Conservation (phyloP, 1,140 invertebrate genomes). For the Drosophila nikananu region DNA sequence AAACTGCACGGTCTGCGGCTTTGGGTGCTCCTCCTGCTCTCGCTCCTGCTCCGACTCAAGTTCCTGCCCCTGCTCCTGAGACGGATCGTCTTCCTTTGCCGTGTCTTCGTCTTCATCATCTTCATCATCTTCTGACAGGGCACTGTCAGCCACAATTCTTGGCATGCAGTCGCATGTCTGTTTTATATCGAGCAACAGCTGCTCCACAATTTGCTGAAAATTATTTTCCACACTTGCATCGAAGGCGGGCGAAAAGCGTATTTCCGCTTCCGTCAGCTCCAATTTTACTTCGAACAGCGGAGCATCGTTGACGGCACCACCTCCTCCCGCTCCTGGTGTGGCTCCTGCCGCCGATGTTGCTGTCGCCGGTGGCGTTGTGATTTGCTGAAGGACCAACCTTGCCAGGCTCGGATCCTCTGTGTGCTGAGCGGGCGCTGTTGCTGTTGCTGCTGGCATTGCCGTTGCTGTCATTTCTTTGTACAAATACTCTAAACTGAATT, state of each 20-base stretch:
- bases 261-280: constrained; percentile 82
- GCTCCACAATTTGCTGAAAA: constrained; percentile 85
- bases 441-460: background rate
- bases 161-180: constrained; percentile 84
- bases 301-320: constrained; percentile 46
- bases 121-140: constrained; percentile 68
- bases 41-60: constrained; percentile 3
- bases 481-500: constrained; percentile 85
- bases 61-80: constrained; percentile 11
- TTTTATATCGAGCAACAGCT: constrained; percentile 83
- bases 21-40: constrained; percentile 12
- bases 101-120: constrained; percentile 22
- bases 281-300: constrained; percentile 85
- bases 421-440: constrained; percentile 5
- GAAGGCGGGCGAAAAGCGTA: constrained; percentile 82
- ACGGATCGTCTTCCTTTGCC: constrained; percentile 2
- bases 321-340: constrained; percentile 19
- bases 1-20: constrained; percentile 40
- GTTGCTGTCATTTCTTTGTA: constrained; percentile 84
- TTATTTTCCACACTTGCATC: constrained; percentile 82
- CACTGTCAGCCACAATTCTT: constrained; percentile 81
- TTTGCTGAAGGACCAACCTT: constrained; percentile 65
- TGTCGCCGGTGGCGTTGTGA: constrained; percentile 58
- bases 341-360: constrained; percentile 19
- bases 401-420: constrained; percentile 37